A percentile compares a stretch with the other conserved stretches of the same genome.
Evolutionary conservation across 2,113 vertebrate genomes (phyloP).

Genomic region (Lipophrys pholis): DNA sequence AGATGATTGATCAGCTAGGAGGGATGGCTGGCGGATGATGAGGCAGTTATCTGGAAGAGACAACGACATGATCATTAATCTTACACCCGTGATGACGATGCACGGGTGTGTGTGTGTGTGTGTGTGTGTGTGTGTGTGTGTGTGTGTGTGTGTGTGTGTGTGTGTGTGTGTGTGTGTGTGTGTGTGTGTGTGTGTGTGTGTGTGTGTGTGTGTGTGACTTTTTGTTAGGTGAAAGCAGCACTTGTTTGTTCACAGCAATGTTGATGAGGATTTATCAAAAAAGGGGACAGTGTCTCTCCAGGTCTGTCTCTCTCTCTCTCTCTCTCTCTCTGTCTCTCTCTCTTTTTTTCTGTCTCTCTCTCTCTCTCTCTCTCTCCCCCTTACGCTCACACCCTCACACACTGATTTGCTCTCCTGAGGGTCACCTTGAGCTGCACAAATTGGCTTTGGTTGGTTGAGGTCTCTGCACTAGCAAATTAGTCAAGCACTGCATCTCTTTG

Average conservation of each 20-base stretch:
- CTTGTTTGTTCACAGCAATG: conserved; percentile 50
- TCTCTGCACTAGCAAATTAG: conserved; percentile 68
- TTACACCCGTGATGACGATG: conserved; percentile 51
- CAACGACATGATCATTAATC: conserved; percentile 68
- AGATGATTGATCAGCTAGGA: conserved; percentile 70
- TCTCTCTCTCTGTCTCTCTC: conserved; percentile 16
- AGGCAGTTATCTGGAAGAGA: conserved; percentile 68
- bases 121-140: background rate
- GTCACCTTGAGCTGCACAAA: conserved; percentile 73
- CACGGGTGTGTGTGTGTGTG: conserved; percentile 30
- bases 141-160: too few relatives aligned
- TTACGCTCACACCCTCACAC: conserved; percentile 31
- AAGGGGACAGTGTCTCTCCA: conserved; percentile 12
- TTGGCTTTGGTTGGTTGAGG: conserved; percentile 67
- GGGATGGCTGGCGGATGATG: conserved; percentile 61
- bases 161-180: background rate
- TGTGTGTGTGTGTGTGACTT: background rate
- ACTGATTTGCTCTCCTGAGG: conserved; percentile 49
- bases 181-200: conserved; percentile 17
- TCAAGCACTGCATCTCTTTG: conserved; percentile 61
- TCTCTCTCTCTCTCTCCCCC: conserved; percentile 18
- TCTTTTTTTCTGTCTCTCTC: conserved; percentile 11
- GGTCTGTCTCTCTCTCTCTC: conserved; percentile 14
- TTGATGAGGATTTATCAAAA: conserved; percentile 47
- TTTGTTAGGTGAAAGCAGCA: conserved; percentile 46